Base-by-base conservation (phyloP, 2,888 invertebrate species). In the Hemithea aestivaria region DNA sequence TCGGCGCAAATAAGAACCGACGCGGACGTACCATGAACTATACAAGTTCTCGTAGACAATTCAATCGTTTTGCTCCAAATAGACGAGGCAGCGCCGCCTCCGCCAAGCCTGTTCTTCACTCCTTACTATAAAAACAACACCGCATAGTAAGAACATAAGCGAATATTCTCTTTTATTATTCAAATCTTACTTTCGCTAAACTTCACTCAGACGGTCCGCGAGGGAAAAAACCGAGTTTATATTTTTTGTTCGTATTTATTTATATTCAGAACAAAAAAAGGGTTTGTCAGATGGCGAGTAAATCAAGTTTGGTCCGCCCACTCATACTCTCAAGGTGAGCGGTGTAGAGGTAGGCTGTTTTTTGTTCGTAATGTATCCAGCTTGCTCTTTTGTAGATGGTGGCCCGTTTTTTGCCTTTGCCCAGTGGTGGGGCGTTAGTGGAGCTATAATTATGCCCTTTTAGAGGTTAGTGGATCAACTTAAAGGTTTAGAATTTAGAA, bases 191-290 rank as follows among this genome's bases (percentile, higher is more conserved):
- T 79, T 75, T 77, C 76, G 74, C 74, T 75, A 73, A 76, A 75
- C 73, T 77, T 59, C 62, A 58, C 63, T 53, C 63, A 63, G 67
- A 70, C 73, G 73, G 68, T 55, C 55, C 66, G 66, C 52, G 60
- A 63, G 64, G 69, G 71, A 72, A 73, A 78, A 78, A 68, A 60
- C 68, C 65, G 67, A 68, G 66, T 73, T 67, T 69, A 68, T 74
- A 74, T 76, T 58, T 63, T 81, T 81, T 77, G 70, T 65, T 40
- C 64, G 61, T 66, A 69, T 75, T 77, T 83, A 83, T 85, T 82
- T 83, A 80, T 82, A 79, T 83, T 82, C 80, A 75, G 79, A 73
- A 76, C 76, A 83, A 84, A 84, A 76, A 84, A 83, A 81, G 82
- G 83, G 81, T 82, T 78, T 73, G 80, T 81, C 79, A 77, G 82